A percentile compares a stretch with the other conserved stretches of the same genome.
Evolutionary conservation across 1,140 invertebrate species (phyloP).

Genomic region (Zaprionus vittiger): DNA sequence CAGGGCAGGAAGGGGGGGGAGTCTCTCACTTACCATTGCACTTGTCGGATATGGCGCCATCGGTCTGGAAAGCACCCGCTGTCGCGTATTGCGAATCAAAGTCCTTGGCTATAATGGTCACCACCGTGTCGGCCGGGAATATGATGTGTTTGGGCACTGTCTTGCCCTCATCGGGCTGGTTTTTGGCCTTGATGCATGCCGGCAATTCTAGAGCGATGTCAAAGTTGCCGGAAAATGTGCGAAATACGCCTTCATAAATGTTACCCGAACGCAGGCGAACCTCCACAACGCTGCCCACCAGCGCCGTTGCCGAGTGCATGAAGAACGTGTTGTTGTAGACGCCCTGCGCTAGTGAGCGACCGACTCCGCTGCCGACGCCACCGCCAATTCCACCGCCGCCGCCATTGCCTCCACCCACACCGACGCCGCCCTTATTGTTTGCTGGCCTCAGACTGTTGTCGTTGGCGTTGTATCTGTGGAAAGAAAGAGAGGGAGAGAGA

Average conservation of each 20-base stretch:
- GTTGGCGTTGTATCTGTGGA: conserved; percentile 70
- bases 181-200: conserved; percentile 89
- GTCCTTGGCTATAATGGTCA: conserved; percentile 91
- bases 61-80: conserved; percentile 93
- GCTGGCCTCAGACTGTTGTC: conserved; percentile 67
- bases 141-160: conserved; percentile 92
- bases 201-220: conserved; percentile 93
- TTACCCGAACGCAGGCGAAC: conserved; percentile 92
- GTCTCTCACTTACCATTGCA: conserved; percentile 86
- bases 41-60: conserved; percentile 89
- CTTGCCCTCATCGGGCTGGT: conserved; percentile 85
- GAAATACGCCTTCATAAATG: conserved; percentile 94
- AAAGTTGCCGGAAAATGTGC: conserved; percentile 93
- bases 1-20: neutral
- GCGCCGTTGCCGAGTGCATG: conserved; percentile 93
- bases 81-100: conserved; percentile 95
- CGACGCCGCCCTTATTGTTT: conserved; percentile 76
- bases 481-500: neutral
- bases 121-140: conserved; percentile 92
- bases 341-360: conserved; percentile 88
- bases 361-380: conserved; percentile 67
- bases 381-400: conserved; percentile 66
- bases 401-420: conserved; percentile 27
- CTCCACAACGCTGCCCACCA: conserved; percentile 92
- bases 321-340: conserved; percentile 94